Evolutionary conservation across 1,140 invertebrate species (phyloP).

Genomic region (Marisa cornuarietis): DNA sequence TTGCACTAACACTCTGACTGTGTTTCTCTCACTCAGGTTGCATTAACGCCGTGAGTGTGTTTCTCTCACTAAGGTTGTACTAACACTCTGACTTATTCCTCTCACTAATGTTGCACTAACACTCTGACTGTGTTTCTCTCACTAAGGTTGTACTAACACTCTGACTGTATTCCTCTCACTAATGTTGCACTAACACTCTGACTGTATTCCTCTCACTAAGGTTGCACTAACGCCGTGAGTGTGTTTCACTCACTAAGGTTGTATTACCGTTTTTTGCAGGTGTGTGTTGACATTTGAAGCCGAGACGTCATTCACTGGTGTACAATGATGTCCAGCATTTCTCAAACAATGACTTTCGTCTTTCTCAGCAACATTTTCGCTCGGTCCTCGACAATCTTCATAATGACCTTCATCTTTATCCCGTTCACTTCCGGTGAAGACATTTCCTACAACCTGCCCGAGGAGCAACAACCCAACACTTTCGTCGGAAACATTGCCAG

Average conservation of each 20-base stretch:
- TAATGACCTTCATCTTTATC: background rate
- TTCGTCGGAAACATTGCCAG: conserved; percentile 48
- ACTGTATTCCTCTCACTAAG: too few species aligned
- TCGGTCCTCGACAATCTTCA: background rate
- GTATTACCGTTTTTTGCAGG: background rate
- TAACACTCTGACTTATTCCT: too few species aligned
- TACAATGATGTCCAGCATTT: background rate
- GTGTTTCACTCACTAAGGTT: background rate
- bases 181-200: too few species aligned
- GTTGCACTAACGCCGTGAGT: background rate
- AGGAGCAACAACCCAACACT: conserved; percentile 28
- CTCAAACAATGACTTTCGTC: background rate
- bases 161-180: too few species aligned
- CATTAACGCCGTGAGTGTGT: background rate
- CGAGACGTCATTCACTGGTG: background rate
- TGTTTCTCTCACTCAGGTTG: too few species aligned
- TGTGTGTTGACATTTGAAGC: background rate
- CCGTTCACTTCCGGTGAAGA: conserved; percentile 20
- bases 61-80: too few species aligned
- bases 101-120: too few species aligned
- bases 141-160: too few species aligned
- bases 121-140: too few species aligned
- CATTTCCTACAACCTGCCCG: conserved; percentile 33
- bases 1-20: too few species aligned
- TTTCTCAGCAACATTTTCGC: background rate